Base-by-base conservation (phyloP, 2,113 vertebrate species). In the Scalopus aquaticus region DNA sequence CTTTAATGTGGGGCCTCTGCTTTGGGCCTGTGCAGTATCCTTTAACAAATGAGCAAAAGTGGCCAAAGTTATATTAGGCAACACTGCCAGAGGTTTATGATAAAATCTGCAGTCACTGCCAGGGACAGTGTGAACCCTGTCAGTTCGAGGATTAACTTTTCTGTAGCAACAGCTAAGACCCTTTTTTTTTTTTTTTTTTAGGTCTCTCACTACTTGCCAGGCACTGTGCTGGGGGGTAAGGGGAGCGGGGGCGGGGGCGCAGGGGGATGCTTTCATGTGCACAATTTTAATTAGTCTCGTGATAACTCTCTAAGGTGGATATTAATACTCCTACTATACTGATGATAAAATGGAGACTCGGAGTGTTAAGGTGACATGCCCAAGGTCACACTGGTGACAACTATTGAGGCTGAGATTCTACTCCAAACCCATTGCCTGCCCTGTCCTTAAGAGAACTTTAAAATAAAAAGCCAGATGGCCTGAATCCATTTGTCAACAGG, bases 31-130 rank as follows among this genome's bases (percentile, higher is more conserved):
- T 4, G 88, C 39, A 87, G 92, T 87, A 81, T 96, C 90, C 80
- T 95, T 84, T 96, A 91, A 94, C 95, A 96, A 93, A 97, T 37
- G 84, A 87, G 90, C 93, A 90, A 44, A 84, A 96, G 94, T 84
- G 83, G 92, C 90, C 96, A 84, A 83, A 69, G 84, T 90, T 97
- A 32, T 69, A 93, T 90, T 65, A 95, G 70, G 90, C 60, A 30
- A 26, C 0, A 9, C 62, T 94, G 93, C 87, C 90, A 96, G 95
- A 93, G 80, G 88, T 90, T 96, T 88, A 77, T 90, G 95, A 97
- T 97, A 97, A 97, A 96, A 97, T 97, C 96, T 97, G n/a, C 37
- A 93, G 94, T 93, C 84, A 22, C 72, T 95, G 92, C 95, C 96
- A 95, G 92, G 77, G 90, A 96, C 96, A 94, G 95, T 92, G 96